Base-by-base conservation (phyloP, 2,888 invertebrate species). In the Dexiosoma caninum region DNA sequence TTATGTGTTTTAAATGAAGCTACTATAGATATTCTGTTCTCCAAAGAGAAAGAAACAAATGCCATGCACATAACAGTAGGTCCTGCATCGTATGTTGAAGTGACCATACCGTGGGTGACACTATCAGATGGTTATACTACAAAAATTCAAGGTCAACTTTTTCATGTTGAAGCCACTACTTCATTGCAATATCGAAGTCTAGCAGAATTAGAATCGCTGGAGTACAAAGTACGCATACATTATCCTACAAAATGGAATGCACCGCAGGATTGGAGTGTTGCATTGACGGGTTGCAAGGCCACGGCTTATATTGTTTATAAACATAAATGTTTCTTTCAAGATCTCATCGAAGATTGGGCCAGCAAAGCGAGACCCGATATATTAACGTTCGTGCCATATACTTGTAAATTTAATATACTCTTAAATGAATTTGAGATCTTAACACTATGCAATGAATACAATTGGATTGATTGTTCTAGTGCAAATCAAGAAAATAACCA, bases 391-490 rank as follows among this genome's bases (percentile, higher is more conserved):
- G 95, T 99, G 67, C 99, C 99, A 1, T 99, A 98, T 90, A 97
- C 97, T 0, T 98, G 98, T 95, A 95, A 96, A 88, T 95, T 99
- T 86, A 95, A 95, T 80, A 91, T 99, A 79, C 92, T 96, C 8
- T 91, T 98, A 21, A 98, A 98, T 89, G 97, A 98, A 90, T 98
- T 98, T 90, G 98, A 99, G 91, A 92, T 99, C 14, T 93, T 98
- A 1, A 96, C 97, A 46, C 91, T 97, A 14, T 95, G 97, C 86
- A 99, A 99, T 91, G 97, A 99, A 88, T 96, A 96, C 90, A 99
- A 99, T 90, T 99, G 99, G 99, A 95, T 99, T 84, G 99, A 99
- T 90, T 98, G 98, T 86, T 97, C 97, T 69, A 97, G 97, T 27
- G 96, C 97, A 60, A 96, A 97, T 85, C 97, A 97, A 89, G 98